Base-by-base conservation (phyloP, 2,797 vertebrate genomes). In the Malacoctenus gilli region DNA sequence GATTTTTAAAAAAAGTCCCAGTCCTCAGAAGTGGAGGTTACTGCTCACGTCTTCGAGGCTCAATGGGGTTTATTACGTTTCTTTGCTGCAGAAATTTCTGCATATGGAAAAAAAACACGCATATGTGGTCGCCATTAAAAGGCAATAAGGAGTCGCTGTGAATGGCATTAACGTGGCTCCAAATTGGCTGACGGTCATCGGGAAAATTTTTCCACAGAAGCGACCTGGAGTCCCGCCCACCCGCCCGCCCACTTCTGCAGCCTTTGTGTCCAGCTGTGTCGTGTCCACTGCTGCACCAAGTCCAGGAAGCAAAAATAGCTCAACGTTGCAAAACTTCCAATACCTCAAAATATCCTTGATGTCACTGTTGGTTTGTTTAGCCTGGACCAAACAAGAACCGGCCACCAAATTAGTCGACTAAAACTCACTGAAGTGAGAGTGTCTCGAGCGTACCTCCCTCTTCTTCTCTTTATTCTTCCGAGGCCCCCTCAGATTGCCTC, bases 291-390 rank as follows among this genome's bases (percentile, higher is more conserved):
- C 65, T 49, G 55, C 51, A 58, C 64, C 59, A 53, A 72, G 64
- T 75, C 71, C 77, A 74, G n/a, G 58, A 52, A 73, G 54, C 72
- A 55, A 56, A 84, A 90, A 87, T 73, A 86, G 74, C 56, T 49
- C 62, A 38, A 56, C 60, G n/a, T 77, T 85, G 71, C 82, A 68
- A 36, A 42, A 51, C 61, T 57, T 84, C 62, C 65, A 78, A 65
- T 62, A 36, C 44, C 59, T 77, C 58, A 66, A 48, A 63, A 75
- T 51, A 38, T 20, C 31, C 43, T 25, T 75, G 61, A 82, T 32
- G 35, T 80, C 71, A 83, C 21, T 13, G 25, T 30, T 18, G 2
- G 31, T 82, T 72, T 67, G 62, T 85, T 83, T 72, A 39, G 47
- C 28, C 63, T 68, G 68, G 66, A 71, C 53, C 21, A 34, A 59